Conservation (phyloP, 2,888 invertebrate genomes). For the Orthosia incerta region DNA sequence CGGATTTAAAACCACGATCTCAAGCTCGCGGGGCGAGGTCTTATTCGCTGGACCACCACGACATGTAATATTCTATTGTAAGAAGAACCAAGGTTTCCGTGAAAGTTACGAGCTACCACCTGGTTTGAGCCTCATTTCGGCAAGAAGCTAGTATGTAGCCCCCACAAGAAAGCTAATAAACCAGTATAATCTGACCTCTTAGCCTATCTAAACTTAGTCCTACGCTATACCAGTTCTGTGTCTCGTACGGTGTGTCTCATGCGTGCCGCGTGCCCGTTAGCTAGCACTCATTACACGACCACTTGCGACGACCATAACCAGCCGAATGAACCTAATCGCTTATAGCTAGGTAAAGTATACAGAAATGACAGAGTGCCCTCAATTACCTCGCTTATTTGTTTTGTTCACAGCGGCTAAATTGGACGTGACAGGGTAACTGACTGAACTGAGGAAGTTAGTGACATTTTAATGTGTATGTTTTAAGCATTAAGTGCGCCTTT, state of each 20-base stretch:
- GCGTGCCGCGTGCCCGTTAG: conserved; percentile 18
- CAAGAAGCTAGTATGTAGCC: background rate
- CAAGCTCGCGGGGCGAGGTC: too few relatives aligned
- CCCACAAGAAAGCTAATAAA: background rate
- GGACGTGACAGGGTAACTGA: conserved; percentile 5
- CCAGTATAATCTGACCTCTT: background rate
- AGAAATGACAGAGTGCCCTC: conserved; percentile 18
- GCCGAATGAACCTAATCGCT: conserved; percentile 7
- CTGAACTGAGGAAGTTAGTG: background rate
- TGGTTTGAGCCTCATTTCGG: background rate
- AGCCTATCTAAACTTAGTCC: background rate
- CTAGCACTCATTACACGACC: conserved; percentile 17
- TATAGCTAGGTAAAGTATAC: conserved; percentile 1
- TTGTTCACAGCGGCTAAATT: background rate
- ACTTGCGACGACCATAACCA: background rate
- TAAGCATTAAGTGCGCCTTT: too few relatives aligned
- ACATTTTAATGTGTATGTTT: too few relatives aligned
- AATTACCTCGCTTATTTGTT: conserved; percentile 9
- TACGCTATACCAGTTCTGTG: background rate
- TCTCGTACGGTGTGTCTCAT: background rate
- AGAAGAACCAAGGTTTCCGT: background rate
- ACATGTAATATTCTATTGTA: background rate
- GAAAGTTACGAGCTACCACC: background rate
- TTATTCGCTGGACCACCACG: too few relatives aligned
- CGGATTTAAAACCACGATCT: too few relatives aligned